Evolutionary conservation across 2,797 vertebrate genomes (phyloP).

Genomic region (Salarias fasciatus): DNA sequence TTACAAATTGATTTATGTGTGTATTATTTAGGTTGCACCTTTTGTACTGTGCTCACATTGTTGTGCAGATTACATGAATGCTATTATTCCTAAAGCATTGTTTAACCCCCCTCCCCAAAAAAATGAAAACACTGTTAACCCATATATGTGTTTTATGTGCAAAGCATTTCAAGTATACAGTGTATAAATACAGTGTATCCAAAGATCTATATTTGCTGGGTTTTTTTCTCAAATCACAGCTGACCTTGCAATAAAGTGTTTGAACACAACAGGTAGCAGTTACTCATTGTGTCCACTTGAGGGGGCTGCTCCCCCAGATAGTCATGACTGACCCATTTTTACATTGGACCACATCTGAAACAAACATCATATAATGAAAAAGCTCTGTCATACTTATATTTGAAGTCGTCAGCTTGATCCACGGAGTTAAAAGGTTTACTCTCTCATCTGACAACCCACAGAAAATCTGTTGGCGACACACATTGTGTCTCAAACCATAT

Average conservation of each 20-base stretch:
- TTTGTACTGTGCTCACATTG: slow-evolving; percentile 16
- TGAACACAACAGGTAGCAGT: slow-evolving; percentile 21
- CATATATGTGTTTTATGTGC: slow-evolving; percentile 4
- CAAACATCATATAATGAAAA: no score
- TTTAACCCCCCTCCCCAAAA: no score
- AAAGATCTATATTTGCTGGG: slow-evolving; percentile 32
- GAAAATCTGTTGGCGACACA: no score
- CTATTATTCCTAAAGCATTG: slow-evolving; percentile 17
- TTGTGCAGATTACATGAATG: slow-evolving; percentile 3
- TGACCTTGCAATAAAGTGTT: slow-evolving; percentile 54
- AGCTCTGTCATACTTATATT: no score
- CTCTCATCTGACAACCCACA: no score
- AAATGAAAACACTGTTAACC: slow-evolving; percentile 27
- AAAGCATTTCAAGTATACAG: slow-evolving; percentile 7
- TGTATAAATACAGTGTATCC: slow-evolving; percentile 20
- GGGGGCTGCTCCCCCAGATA: slow-evolving; percentile 33
- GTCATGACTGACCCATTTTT: no score
- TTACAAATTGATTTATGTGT: slow-evolving; percentile 2
- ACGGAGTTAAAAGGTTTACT: no score
- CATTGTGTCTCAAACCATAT: no score
- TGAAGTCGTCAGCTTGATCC: no score
- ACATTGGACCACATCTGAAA: no score
- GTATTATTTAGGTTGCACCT: slow-evolving; percentile 4
- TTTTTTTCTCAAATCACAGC: background rate
- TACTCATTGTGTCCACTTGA: slow-evolving; percentile 63